These are phyloP conservation scores for Syritta pipiens DNA, from an alignment of 2,888 invertebrate genomes.

Conservation along the genomic window DNA sequence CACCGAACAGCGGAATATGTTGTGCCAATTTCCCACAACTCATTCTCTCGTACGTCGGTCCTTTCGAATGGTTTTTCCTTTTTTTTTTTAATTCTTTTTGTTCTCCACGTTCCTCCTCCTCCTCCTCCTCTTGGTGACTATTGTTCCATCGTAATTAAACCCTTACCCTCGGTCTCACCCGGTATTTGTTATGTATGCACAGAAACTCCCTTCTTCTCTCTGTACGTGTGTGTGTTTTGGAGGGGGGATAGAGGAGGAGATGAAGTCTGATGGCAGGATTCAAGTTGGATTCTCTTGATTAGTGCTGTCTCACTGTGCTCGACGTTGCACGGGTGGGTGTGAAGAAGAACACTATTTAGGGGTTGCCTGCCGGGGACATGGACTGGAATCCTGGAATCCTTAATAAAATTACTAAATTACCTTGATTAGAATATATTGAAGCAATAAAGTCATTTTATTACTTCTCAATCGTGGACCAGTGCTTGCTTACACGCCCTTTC, in stretches of 20 bases:
- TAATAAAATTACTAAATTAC: conserved; percentile 73
- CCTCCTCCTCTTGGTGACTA: conserved; percentile 29
- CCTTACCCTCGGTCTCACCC: conserved; percentile 33
- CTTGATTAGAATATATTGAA: conserved; percentile 77
- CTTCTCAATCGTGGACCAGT: conserved; percentile 56
- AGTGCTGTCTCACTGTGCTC: conserved; percentile 32
- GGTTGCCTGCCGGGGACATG: conserved; percentile 31
- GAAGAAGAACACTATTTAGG: conserved; percentile 51
- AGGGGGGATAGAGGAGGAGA: not conserved
- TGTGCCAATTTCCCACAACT: conserved; percentile 46
- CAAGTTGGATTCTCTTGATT: conserved; percentile 59
- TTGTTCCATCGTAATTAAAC: conserved; percentile 63
- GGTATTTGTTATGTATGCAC: conserved; percentile 14
- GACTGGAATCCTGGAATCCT: conserved; percentile 54
- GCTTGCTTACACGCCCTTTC: conserved; percentile 39
- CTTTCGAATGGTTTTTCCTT: conserved; percentile 13
- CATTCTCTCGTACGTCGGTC: not conserved
- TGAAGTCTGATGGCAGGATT: not conserved
- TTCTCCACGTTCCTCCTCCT: not conserved
- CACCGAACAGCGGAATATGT: conserved; percentile 31
- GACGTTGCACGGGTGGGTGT: not conserved
- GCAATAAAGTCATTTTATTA: conserved; percentile 76
- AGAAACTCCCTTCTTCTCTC: too few species aligned
- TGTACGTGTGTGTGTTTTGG: not conserved
- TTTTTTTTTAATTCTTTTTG: not conserved